Evolutionary conservation across 2,888 invertebrate genomes (phyloP).

Genomic region (Octodonta nipae): DNA sequence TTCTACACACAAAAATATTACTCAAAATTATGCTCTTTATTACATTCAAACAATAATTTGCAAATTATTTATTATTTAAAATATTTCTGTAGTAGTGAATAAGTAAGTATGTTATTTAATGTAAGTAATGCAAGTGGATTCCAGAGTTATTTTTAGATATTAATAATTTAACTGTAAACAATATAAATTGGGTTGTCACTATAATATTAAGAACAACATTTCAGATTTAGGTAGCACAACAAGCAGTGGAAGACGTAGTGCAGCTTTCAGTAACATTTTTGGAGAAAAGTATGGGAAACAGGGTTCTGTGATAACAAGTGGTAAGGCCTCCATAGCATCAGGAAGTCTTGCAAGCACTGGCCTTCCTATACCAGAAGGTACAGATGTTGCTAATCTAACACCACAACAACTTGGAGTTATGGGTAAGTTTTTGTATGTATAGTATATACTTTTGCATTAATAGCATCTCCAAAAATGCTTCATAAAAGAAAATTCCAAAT

Average conservation of each 20-base stretch:
- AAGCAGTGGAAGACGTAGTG: slow-evolving; percentile 49
- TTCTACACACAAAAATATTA: too few relatives aligned
- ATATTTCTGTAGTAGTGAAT: not conserved
- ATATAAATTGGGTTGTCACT: not conserved
- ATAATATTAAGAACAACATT: slow-evolving; percentile 7
- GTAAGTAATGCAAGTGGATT: too few relatives aligned
- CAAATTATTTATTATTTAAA: not conserved
- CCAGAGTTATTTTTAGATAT: too few relatives aligned
- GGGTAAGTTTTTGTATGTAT: slow-evolving; percentile 51
- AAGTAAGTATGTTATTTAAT: too few relatives aligned
- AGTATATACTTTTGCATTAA: too few relatives aligned
- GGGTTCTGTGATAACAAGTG: slow-evolving; percentile 40
- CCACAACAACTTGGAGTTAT: slow-evolving; percentile 81
- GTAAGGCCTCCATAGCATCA: slow-evolving; percentile 54
- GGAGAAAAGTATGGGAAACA: slow-evolving; percentile 31
- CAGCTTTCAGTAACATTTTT: slow-evolving; percentile 35
- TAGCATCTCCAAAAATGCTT: too few relatives aligned
- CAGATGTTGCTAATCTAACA: slow-evolving; percentile 46
- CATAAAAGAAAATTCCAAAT: too few relatives aligned
- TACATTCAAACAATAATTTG: too few relatives aligned
- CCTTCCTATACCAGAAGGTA: slow-evolving; percentile 17
- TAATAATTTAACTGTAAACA: not conserved
- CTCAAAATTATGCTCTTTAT: not conserved
- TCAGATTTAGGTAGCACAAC: slow-evolving; percentile 49
- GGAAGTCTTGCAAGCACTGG: slow-evolving; percentile 47